These are phyloP conservation scores for Vireo altiloquus DNA, from an alignment of 2,113 vertebrate genomes.

Conservation along the genomic window DNA sequence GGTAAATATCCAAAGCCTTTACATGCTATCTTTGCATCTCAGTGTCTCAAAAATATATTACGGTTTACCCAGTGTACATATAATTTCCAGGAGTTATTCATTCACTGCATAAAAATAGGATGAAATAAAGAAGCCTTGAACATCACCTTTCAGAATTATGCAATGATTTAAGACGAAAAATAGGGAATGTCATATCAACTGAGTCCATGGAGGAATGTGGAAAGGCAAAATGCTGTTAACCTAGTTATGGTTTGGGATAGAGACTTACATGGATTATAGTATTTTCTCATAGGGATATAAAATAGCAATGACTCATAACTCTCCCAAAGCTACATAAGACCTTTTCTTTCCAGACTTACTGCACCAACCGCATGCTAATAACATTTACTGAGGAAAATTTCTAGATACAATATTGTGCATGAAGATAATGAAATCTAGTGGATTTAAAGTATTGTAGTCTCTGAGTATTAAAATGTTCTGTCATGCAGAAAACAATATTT, in stretches of 20 bases:
- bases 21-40: neutral
- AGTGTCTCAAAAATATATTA: neutral
- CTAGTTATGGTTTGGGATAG: neutral
- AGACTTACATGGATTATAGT: neutral
- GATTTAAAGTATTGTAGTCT: neutral
- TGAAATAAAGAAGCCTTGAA: neutral
- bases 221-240: constrained; percentile 5
- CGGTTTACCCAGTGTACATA: neutral
- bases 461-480: neutral
- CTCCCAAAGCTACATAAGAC: neutral
- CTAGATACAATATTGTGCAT: neutral
- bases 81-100: neutral
- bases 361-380: neutral
- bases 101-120: neutral
- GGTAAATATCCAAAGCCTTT: neutral
- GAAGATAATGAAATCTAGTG: neutral
- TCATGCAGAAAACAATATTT: neutral
- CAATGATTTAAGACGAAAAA: neutral
- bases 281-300: neutral
- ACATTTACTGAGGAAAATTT: neutral
- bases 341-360: neutral
- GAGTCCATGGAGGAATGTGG: neutral
- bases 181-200: neutral
- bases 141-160: neutral
- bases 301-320: neutral